Base-by-base conservation (phyloP, 2,113 vertebrate species). In the Apistogramma diplotaenia region DNA sequence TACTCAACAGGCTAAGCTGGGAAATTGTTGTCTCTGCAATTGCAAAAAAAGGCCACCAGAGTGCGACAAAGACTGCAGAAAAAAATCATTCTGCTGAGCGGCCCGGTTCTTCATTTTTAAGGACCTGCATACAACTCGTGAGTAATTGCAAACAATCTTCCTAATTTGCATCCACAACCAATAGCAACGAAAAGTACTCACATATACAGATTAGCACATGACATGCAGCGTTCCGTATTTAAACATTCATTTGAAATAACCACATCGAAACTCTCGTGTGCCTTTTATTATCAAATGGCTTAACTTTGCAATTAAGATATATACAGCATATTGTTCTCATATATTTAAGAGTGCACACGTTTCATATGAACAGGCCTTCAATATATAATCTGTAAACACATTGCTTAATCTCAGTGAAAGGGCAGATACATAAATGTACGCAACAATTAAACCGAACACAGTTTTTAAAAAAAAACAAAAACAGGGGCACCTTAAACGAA, bases 291-390 rank as follows among this genome's bases (percentile, higher is more conserved):
- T 86, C 89, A 91, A 93, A 92, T 78, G 81, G 90, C 31, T 81
- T 57, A 87, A 91, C 85, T 93, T 85, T 87, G 79, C 74, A 84
- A 83, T 85, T 65, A 87, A 82, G 23, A 70, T 89, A 87, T 89
- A 79, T 85, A 90, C 82, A 92, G 92, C 93, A 91, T 95, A 84
- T 84, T 88, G 91, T 94, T 91, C 87, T 93, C 91, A 97, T 33
- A 35, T 92, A 89, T 96, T 92, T 92, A 92, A 94, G 96, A 96
- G 87, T 94, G 93, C 95, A 92, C 95, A 95, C 81, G 93, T 90
- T 91, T 84, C 84, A 89, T 93, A 94, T 85, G 92, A 94, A 94
- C 91, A 87, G 81, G 90, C 93, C 51, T 94, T 92, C 65, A 94
- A 96, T 96, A 96, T 96, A 96, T 86, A 92, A 90, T 78, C 16